These are phyloP conservation scores for Liparis tanakae DNA, from an alignment of 2,797 vertebrate species.

Conservation along the genomic window DNA sequence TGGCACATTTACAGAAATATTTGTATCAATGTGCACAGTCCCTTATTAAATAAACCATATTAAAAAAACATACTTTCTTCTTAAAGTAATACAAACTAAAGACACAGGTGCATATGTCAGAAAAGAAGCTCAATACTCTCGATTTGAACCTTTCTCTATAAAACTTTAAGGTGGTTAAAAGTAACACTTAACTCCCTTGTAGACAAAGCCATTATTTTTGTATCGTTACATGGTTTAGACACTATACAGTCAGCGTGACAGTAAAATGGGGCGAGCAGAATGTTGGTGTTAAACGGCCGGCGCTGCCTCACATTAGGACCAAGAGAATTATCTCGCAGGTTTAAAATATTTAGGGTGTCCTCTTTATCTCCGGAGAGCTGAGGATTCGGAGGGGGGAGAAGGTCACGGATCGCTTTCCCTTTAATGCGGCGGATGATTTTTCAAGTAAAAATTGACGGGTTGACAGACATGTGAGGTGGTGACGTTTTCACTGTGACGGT, in stretches of 20 bases:
- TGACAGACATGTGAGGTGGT: neutral
- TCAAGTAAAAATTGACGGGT: neutral
- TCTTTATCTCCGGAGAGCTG: conserved; percentile 34
- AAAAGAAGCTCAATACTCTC: neutral
- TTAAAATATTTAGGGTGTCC: conserved; percentile 35
- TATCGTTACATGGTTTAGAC: neutral
- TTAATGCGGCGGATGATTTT: conserved; percentile 1
- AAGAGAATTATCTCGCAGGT: conserved; percentile 27
- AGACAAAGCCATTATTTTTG: neutral
- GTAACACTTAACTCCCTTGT: neutral
- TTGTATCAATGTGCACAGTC: too few relatives aligned
- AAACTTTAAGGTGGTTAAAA: neutral
- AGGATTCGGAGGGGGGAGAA: neutral
- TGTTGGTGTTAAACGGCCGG: conserved; percentile 26
- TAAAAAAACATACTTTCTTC: too few relatives aligned
- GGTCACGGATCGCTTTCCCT: conserved; percentile 8
- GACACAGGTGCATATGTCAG: neutral
- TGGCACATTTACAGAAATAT: too few relatives aligned
- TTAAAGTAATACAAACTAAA: neutral
- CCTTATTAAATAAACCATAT: too few relatives aligned
- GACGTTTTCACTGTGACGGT: neutral
- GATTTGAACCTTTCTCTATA: neutral
- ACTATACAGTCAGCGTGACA: conserved; percentile 3
- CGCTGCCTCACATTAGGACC: conserved; percentile 21
- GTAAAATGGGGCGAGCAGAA: conserved; percentile 16